A percentile compares a stretch with the other conserved stretches of the same genome.
phyloP scores from a whole-genome alignment of 1,140 invertebrate genomes.

The Ceratina australensis region DNA sequence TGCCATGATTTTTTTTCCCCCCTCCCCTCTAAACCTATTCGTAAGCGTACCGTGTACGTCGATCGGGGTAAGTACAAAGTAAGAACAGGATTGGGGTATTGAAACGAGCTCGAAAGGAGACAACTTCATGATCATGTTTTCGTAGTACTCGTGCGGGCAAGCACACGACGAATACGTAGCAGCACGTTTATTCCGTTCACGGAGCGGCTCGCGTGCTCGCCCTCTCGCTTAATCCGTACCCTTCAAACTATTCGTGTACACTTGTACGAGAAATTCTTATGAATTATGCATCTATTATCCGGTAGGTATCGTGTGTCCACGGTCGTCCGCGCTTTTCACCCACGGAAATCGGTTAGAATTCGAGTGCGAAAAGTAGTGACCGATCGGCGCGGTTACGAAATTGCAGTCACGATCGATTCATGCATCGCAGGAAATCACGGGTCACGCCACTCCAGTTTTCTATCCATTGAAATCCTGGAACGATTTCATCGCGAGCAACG shows the following conservation, averaged over 20 bases:
- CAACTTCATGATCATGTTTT: not conserved
- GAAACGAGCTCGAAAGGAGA: conserved; percentile 13
- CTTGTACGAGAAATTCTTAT: conserved; percentile 41
- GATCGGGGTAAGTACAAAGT: too few species aligned
- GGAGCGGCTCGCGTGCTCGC: not conserved
- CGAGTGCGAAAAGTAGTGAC: not conserved
- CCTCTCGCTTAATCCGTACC: conserved; percentile 41
- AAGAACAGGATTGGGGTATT: too few species aligned
- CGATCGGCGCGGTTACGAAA: conserved; percentile 32
- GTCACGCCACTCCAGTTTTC: not conserved
- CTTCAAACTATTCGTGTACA: conserved; percentile 4
- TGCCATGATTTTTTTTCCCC: conserved; percentile 4
- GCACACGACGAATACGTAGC: conserved; percentile 4
- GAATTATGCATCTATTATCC: conserved; percentile 56
- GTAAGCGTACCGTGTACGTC: too few species aligned
- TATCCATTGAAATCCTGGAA: not conserved
- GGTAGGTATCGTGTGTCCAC: conserved; percentile 40
- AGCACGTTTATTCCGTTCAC: conserved; percentile 22
- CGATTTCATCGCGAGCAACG: not conserved
- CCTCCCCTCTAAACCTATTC: too few species aligned
- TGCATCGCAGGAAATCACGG: conserved; percentile 35
- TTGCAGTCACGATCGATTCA: conserved; percentile 21
- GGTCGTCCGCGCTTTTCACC: conserved; percentile 4
- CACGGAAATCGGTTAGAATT: conserved; percentile 4
- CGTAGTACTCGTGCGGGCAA: too few species aligned